Evolutionary conservation across 2,113 vertebrate genomes (phyloP).

Genomic region (Phalacrocorax carbo): DNA sequence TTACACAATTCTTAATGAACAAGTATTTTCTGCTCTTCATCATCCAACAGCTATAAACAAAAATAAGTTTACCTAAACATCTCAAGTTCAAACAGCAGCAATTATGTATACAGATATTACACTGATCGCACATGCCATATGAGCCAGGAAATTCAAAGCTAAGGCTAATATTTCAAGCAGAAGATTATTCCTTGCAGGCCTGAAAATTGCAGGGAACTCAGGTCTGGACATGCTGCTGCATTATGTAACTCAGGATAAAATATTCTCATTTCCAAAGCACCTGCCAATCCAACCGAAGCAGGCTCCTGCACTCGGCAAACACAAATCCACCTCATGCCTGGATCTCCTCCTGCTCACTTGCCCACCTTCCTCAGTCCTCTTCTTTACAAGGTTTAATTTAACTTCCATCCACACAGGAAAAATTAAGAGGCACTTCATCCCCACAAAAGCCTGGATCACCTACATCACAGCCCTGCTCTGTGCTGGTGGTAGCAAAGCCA

Average conservation of each 20-base stretch:
- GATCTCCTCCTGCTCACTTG: neutral
- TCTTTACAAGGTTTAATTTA: neutral
- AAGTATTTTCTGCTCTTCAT: neutral
- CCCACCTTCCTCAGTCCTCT: neutral
- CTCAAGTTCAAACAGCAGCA: conserved; percentile 10
- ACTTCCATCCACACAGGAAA: neutral
- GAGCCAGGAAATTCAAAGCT: conserved; percentile 20
- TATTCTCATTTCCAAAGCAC: neutral
- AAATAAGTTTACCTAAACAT: neutral
- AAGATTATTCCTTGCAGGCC: conserved; percentile 21
- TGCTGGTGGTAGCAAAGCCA: neutral
- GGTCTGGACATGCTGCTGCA: conserved; percentile 6
- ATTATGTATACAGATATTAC: neutral
- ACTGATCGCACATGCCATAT: neutral
- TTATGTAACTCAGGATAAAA: neutral
- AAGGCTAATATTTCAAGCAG: conserved; percentile 32
- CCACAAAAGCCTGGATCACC: neutral
- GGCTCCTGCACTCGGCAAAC: neutral
- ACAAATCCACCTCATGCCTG: neutral
- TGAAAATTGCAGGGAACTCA: conserved; percentile 20
- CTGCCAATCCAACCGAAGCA: conserved; percentile 7
- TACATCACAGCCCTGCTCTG: neutral
- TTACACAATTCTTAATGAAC: neutral
- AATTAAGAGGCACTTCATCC: neutral
- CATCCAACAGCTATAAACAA: neutral